Evolutionary conservation across 2,888 invertebrate genomes (phyloP).

Genomic region (Orthosia incerta): DNA sequence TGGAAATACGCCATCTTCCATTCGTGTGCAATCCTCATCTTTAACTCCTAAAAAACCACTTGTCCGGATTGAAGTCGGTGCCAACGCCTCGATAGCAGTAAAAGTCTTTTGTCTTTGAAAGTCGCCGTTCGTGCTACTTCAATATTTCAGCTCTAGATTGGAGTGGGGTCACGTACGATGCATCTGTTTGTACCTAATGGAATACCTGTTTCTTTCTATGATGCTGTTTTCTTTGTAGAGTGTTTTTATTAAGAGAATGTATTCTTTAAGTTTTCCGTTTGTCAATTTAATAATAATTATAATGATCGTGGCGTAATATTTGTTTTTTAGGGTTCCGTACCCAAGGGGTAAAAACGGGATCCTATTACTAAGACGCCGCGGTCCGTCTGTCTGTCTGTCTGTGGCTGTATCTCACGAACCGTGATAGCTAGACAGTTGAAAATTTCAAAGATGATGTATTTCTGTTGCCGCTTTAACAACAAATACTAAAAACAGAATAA

Average conservation of each 20-base stretch:
- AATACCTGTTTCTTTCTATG: slow-evolving; percentile 32
- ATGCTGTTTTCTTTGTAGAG: slow-evolving; percentile 5
- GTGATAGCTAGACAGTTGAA: too few relatives aligned
- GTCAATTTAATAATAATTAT: too few relatives aligned
- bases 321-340: too few relatives aligned
- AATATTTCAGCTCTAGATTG: slow-evolving; percentile 50
- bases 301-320: too few relatives aligned
- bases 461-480: too few relatives aligned
- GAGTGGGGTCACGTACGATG: slow-evolving; percentile 48
- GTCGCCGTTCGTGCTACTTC: slow-evolving; percentile 40
- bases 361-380: too few relatives aligned
- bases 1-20: slow-evolving; percentile 10
- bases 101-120: slow-evolving; percentile 56
- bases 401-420: too few relatives aligned
- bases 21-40: slow-evolving; percentile 33
- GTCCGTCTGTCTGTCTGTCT: too few relatives aligned
- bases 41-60: slow-evolving; percentile 52
- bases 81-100: slow-evolving; percentile 30
- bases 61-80: slow-evolving; percentile 41
- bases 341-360: too few relatives aligned
- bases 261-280: too few relatives aligned
- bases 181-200: slow-evolving; percentile 33
- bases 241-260: not conserved
- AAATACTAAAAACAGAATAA: too few relatives aligned
- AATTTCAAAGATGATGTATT: too few relatives aligned